Evolutionary conservation across 2,797 vertebrate genomes (phyloP).

Genomic region (Sciurus carolinensis): DNA sequence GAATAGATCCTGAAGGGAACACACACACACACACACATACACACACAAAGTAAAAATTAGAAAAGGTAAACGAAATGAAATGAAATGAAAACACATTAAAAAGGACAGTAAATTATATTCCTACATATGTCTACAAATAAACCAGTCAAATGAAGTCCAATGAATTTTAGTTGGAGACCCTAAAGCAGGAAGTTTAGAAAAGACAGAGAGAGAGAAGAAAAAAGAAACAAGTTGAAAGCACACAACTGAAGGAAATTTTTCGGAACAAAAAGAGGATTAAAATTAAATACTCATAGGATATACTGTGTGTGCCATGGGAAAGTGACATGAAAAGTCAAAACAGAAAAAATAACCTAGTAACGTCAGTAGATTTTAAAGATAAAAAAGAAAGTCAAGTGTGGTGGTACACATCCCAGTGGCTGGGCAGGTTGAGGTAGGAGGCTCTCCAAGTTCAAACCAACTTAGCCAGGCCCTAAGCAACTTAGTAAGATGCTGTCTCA

Average conservation of each 20-base stretch:
- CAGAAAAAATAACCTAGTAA: neutral
- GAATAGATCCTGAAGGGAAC: neutral
- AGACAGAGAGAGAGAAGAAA: neutral
- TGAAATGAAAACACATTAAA: slow-evolving; percentile 16
- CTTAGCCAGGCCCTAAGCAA: too few species aligned
- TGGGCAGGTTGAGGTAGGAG: too few species aligned
- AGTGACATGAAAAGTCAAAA: neutral
- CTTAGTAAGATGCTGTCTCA: too few species aligned
- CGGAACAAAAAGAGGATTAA: slow-evolving; percentile 14
- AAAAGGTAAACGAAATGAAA: slow-evolving; percentile 10
- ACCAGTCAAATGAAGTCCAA: neutral
- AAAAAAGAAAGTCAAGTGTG: neutral
- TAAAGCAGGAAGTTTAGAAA: neutral
- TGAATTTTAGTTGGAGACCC: neutral
- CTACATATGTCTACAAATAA: neutral
- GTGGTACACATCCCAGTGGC: too few species aligned
- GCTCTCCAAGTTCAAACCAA: too few species aligned
- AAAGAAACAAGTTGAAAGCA: neutral
- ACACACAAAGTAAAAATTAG: neutral
- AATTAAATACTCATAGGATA: neutral
- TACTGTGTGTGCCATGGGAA: neutral
- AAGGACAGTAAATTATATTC: neutral
- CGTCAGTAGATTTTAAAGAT: neutral
- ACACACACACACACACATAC: neutral
- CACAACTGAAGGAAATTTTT: neutral